Evolutionary conservation across 1,140 invertebrate genomes (phyloP).

Genomic region (Streblospio benedicti): DNA sequence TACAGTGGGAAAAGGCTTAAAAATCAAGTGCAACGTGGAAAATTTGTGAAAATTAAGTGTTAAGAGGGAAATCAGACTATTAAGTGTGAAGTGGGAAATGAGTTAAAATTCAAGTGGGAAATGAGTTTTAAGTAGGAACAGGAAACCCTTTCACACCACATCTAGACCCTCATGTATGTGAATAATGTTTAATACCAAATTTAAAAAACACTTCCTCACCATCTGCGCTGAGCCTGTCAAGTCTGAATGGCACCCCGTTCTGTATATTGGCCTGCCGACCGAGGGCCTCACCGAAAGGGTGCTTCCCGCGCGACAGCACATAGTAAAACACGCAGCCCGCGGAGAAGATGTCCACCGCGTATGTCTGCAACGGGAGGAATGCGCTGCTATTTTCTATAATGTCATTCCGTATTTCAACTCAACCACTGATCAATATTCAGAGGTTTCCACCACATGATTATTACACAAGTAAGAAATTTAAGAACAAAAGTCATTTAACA

Average conservation of each 20-base stretch:
- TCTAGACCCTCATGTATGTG: background rate
- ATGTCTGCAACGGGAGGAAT: constrained; percentile 62
- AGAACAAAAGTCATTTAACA: too few species aligned
- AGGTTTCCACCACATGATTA: too few species aligned
- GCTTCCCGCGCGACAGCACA: constrained; percentile 78
- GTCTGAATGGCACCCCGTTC: constrained; percentile 38
- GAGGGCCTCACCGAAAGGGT: constrained; percentile 89
- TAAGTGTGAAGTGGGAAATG: too few species aligned
- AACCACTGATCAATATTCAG: too few species aligned
- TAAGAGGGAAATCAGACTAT: too few species aligned
- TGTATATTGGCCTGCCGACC: constrained; percentile 87
- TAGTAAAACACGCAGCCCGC: constrained; percentile 96
- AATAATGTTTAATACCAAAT: background rate
- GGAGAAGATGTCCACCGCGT: constrained; percentile 93
- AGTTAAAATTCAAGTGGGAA: too few species aligned
- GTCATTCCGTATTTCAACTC: constrained; percentile 1
- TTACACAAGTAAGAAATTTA: too few species aligned
- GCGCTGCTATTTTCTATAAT: background rate
- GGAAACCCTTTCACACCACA: background rate
- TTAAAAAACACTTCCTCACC: background rate
- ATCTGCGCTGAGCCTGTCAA: constrained; percentile 28
- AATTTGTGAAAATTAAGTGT: too few species aligned
- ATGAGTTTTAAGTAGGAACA: background rate
- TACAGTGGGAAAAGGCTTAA: too few species aligned
- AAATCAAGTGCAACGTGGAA: too few species aligned